phyloP scores from a whole-genome alignment of 2,113 vertebrate species.

The Tychaedon coryphoeus region DNA sequence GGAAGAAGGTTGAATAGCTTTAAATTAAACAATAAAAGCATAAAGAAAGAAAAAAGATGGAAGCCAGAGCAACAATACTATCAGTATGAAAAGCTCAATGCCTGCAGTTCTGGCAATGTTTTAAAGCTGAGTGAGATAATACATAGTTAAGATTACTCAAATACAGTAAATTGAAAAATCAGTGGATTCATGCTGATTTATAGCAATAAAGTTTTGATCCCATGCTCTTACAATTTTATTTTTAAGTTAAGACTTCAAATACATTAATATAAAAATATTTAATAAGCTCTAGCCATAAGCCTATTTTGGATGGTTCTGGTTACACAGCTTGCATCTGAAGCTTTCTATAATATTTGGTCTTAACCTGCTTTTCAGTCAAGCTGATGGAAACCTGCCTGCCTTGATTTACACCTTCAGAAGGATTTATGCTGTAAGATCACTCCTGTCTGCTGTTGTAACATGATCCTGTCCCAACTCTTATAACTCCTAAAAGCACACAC shows the following conservation, averaged over 20 bases:
- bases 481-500: not conserved
- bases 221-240: not conserved
- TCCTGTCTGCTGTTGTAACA: not conserved
- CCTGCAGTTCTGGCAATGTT: not conserved
- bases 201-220: not conserved
- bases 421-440: not conserved
- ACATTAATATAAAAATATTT: not conserved
- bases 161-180: not conserved
- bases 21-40: not conserved
- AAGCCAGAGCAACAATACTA: not conserved
- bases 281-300: not conserved
- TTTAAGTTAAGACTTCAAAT: not conserved
- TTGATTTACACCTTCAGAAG: not conserved
- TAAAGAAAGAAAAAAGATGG: not conserved
- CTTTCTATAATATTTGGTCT: not conserved
- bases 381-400: not conserved
- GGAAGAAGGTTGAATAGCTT: not conserved
- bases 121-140: not conserved
- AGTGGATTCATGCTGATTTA: not conserved
- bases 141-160: not conserved
- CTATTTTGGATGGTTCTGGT: not conserved
- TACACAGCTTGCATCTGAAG: not conserved
- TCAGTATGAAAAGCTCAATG: not conserved
- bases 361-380: not conserved
- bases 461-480: rapidly evolving